Base-by-base conservation (phyloP, 2,888 invertebrate species). In the Amphipyra tragopoginis region DNA sequence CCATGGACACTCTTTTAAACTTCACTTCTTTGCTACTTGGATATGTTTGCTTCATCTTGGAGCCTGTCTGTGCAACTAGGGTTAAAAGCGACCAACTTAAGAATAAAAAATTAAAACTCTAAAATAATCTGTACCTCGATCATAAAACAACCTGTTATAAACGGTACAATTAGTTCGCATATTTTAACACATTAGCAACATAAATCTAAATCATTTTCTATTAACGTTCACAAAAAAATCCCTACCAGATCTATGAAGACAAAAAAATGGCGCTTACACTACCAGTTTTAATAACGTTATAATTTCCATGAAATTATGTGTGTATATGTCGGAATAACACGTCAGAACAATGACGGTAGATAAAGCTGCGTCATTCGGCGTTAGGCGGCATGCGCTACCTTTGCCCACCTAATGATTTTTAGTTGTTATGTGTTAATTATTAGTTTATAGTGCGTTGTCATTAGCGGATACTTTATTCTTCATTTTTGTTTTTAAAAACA, bases 301-400 rank as follows among this genome's bases (percentile, higher is more conserved):
- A 89, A 93, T 90, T 83, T 63, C 84, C 92, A 88, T 94, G 93
- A 93, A 94, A 94, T 93, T 89, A 89, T 85, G 75, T 82, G 87
- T 85, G 90, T 91, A 89, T 79, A n/a, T 68, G 69, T 63, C 54
- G 49, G 69, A 74, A 77, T 73, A 79, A 77, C 60, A 76, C 48
- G 62, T 76, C 62, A 63, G 84, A 81, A 84, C 88, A 90, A 89
- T 84, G 81, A 82, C 81, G 81, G 79, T 11, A 9, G 80, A 44
- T 65, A 48, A 8, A 55, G 80, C 75, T 68, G 66, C 40, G 74
- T 80, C 80, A 80, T 71, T 34, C 10, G 7, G 29, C 9, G 48
- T 47, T 52, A 47, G 62, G 68, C 65, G 65, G 72, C 49, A 52
- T 64, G 52, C 21, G 14, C 33, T 48, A n/a, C 49, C 40, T 59